These are phyloP conservation scores for Pilophorus perplexus DNA, from an alignment of 2,888 invertebrate species.

Conservation along the genomic window DNA sequence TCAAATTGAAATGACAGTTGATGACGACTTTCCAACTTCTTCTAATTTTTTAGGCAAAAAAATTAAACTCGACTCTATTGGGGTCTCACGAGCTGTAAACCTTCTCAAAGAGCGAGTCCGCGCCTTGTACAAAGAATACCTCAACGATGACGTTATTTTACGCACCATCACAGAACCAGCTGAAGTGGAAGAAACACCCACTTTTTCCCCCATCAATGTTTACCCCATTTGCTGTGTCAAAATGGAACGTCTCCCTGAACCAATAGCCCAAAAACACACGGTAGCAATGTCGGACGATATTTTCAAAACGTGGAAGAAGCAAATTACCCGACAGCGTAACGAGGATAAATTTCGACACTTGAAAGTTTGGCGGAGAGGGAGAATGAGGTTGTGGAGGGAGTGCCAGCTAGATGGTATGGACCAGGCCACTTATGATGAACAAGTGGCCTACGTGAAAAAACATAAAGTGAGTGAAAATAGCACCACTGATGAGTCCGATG, in stretches of 20 bases:
- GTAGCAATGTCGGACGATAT: background rate
- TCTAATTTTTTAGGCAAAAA: background rate
- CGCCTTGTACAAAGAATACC: background rate
- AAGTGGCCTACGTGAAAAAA: background rate
- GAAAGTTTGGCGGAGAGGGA: constrained; percentile 14
- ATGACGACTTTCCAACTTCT: constrained; percentile 4
- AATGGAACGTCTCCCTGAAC: constrained; percentile 3
- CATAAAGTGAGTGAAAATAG: background rate
- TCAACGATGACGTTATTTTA: no score
- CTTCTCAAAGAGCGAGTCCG: background rate
- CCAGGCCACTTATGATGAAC: background rate
- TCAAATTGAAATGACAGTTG: background rate
- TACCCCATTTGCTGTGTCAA: no score
- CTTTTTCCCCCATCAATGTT: no score
- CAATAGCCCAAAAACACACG: background rate
- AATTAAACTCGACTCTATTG: constrained; percentile 20
- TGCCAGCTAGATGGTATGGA: constrained; percentile 23
- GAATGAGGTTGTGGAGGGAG: constrained; percentile 18
- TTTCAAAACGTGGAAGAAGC: background rate
- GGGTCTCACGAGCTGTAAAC: background rate
- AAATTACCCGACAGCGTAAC: background rate
- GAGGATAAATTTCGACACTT: constrained; percentile 22
- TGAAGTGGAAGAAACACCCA: no score
- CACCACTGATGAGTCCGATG: background rate
- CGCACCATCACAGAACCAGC: no score